Evolutionary conservation across 2,888 invertebrate species (phyloP).

Genomic region (Ophonus ardosiacus): DNA sequence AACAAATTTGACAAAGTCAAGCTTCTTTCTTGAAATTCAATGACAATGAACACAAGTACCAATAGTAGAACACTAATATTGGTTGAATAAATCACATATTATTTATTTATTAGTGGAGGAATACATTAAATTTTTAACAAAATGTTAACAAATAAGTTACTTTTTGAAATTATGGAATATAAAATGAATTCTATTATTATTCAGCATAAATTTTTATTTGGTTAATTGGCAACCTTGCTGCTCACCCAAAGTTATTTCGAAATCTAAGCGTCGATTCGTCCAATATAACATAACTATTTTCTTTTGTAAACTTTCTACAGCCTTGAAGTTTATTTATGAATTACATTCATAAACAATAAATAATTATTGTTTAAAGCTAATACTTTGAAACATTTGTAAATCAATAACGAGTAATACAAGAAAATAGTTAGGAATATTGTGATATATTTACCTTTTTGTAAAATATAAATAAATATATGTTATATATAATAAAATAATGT

Average conservation of each 20-base stretch:
- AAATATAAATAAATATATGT: background rate
- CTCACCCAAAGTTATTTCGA: conserved; percentile 42
- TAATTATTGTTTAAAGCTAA: too few relatives aligned
- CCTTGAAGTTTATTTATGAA: conserved; percentile 46
- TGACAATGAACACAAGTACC: conserved; percentile 48
- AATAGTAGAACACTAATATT: background rate
- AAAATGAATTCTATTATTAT: background rate
- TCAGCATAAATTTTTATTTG: background rate
- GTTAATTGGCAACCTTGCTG: conserved; percentile 30
- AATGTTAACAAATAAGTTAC: background rate
- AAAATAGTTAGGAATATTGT: too few relatives aligned
- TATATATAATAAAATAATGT: background rate
- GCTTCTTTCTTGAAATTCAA: conserved; percentile 48
- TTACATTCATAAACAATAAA: background rate
- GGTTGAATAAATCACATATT: background rate
- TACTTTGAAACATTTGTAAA: too few relatives aligned
- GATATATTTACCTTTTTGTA: background rate
- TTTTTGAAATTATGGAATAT: background rate
- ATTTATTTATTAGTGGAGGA: background rate
- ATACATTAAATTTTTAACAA: background rate
- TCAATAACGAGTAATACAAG: too few relatives aligned
- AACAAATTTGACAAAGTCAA: conserved; percentile 56
- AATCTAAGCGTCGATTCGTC: conserved; percentile 16
- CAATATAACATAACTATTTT: conserved; percentile 42
- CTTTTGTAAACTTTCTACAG: conserved; percentile 21